Evolutionary conservation across 2,113 vertebrate genomes (phyloP).

Genomic region (Micronycteris hirsuta): DNA sequence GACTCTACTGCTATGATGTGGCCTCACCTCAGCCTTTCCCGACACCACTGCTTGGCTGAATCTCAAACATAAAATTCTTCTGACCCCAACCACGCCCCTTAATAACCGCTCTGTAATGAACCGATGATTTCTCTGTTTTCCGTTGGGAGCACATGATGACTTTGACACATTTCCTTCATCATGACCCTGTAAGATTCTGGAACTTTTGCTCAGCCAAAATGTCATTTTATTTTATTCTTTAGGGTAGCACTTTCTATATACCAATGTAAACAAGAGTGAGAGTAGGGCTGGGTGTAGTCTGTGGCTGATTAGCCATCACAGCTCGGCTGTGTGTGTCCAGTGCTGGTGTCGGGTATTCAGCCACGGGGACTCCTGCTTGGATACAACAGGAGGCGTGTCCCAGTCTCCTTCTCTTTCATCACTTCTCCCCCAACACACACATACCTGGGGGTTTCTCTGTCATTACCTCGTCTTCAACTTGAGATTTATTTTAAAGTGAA

Average conservation of each 20-base stretch:
- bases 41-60: neutral
- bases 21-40: neutral
- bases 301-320: neutral
- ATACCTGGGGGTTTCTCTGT: neutral
- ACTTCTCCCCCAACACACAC: neutral
- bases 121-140: neutral
- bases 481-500: neutral
- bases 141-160: neutral
- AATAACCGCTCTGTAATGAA: neutral
- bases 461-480: neutral
- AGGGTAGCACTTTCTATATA: slow-evolving; percentile 51
- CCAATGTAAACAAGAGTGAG: neutral
- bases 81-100: neutral
- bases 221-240: slow-evolving; percentile 63
- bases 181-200: slow-evolving; percentile 41
- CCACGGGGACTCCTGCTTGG: neutral
- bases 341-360: neutral
- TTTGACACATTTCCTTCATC: neutral
- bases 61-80: neutral
- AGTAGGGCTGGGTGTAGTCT: too few relatives aligned
- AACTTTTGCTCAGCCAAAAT: slow-evolving; percentile 54
- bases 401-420: neutral
- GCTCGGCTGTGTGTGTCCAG: neutral
- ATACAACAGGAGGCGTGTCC: fast-evolving
- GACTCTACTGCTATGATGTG: neutral